A percentile compares a stretch with the other conserved stretches of the same genome.
These are phyloP conservation scores for Poecilus cupreus DNA, from an alignment of 2,888 invertebrate species.

Conservation along the genomic window DNA sequence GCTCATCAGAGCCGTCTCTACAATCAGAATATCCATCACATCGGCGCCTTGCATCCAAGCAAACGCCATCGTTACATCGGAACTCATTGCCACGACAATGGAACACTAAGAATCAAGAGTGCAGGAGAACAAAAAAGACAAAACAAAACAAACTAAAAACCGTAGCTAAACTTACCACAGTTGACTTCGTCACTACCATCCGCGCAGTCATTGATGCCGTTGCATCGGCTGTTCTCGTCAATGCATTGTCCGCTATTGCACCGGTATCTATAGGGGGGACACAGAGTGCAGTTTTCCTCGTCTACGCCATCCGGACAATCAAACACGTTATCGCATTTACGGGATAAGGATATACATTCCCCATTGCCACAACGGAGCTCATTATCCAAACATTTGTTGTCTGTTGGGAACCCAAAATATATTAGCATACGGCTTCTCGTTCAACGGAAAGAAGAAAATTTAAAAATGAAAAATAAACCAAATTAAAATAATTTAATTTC, in stretches of 20 bases:
- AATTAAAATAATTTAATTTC: slow-evolving; percentile 16
- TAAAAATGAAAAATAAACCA: slow-evolving; percentile 53
- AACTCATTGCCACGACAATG: slow-evolving; percentile 77
- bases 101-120: slow-evolving; percentile 20
- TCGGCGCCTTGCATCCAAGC: slow-evolving; percentile 74
- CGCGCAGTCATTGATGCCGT: slow-evolving; percentile 71
- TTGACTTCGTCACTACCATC: slow-evolving; percentile 75
- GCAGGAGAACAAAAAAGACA: slow-evolving; percentile 15
- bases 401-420: slow-evolving; percentile 41
- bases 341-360: slow-evolving; percentile 70
- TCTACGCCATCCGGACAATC: slow-evolving; percentile 89
- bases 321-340: slow-evolving; percentile 74
- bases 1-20: slow-evolving; percentile 75
- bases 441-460: neutral
- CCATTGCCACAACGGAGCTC: slow-evolving; percentile 76
- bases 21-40: slow-evolving; percentile 76
- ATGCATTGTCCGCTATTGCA: slow-evolving; percentile 77
- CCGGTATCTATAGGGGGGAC: slow-evolving; percentile 72
- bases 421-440: slow-evolving; percentile 7
- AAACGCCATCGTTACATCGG: slow-evolving; percentile 78
- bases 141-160: slow-evolving; percentile 9
- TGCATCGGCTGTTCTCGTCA: slow-evolving; percentile 70
- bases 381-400: slow-evolving; percentile 70
- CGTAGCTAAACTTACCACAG: slow-evolving; percentile 44
- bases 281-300: slow-evolving; percentile 80